phyloP scores from a whole-genome alignment of 2,888 invertebrate genomes.

The Xestobium rufovillosum region DNA sequence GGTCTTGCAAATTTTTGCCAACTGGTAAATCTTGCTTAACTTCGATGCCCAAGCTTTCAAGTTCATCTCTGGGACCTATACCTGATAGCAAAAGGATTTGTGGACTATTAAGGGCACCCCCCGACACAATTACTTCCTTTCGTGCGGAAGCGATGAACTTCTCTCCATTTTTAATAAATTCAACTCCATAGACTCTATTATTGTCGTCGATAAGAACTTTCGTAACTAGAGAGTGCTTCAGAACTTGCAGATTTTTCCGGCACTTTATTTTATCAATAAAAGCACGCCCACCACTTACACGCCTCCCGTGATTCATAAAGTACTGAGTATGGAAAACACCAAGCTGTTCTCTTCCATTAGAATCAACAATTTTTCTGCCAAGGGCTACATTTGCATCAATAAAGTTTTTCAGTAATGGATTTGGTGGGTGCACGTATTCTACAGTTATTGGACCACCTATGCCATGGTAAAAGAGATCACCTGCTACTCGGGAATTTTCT shows the following conservation, averaged over 20 bases:
- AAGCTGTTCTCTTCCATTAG: constrained; percentile 52
- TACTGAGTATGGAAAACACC: constrained; percentile 59
- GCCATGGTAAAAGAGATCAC: constrained; percentile 8
- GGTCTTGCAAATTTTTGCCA: constrained; percentile 28
- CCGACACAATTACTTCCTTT: constrained; percentile 65
- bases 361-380: constrained; percentile 53
- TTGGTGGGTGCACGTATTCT: background rate
- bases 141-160: constrained; percentile 47
- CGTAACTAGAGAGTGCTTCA: constrained; percentile 48
- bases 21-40: constrained; percentile 27
- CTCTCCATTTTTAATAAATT: constrained; percentile 44
- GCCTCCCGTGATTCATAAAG: constrained; percentile 51
- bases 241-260: constrained; percentile 51
- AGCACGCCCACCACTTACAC: constrained; percentile 53
- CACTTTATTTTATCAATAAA: constrained; percentile 47
- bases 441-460: constrained; percentile 11
- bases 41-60: constrained; percentile 23
- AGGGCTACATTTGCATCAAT: constrained; percentile 52
- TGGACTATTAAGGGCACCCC: constrained; percentile 63
- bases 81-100: constrained; percentile 31
- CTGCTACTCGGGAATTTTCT: too few species aligned
- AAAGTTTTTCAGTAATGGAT: constrained; percentile 35
- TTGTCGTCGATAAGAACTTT: constrained; percentile 49
- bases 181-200: constrained; percentile 49
- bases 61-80: constrained; percentile 27